Evolutionary conservation across 2,797 vertebrate species (phyloP).

Genomic region (Erpetoichthys calabaricus): DNA sequence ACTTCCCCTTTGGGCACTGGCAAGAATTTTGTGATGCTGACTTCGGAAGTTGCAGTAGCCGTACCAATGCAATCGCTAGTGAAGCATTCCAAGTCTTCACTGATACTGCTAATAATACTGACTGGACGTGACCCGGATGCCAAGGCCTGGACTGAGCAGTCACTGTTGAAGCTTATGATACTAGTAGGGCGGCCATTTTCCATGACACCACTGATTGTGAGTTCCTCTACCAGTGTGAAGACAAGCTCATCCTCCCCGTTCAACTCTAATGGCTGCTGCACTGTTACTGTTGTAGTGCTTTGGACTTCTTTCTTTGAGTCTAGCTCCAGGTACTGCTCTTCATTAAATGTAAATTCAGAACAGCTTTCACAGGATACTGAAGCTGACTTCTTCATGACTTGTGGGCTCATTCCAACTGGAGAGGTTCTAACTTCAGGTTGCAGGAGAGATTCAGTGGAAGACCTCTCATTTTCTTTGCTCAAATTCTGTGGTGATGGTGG

Average conservation of each 20-base stretch:
- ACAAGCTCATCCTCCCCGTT: slow-evolving; percentile 91
- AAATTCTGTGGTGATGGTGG: slow-evolving; percentile 53
- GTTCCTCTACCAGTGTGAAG: slow-evolving; percentile 88
- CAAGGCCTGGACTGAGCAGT: slow-evolving; percentile 58
- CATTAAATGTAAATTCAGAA: slow-evolving; percentile 29
- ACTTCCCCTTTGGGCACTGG: slow-evolving; percentile 50
- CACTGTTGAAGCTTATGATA: slow-evolving; percentile 78
- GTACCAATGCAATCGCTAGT: slow-evolving; percentile 39
- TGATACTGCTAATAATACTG: slow-evolving; percentile 84
- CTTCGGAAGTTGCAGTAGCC: slow-evolving; percentile 39
- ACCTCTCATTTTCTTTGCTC: slow-evolving; percentile 52
- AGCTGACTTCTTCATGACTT: slow-evolving; percentile 63
- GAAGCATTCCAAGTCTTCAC: slow-evolving; percentile 66
- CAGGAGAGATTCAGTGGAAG: slow-evolving; percentile 57
- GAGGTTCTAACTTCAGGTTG: slow-evolving; percentile 70
- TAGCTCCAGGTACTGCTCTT: slow-evolving; percentile 31
- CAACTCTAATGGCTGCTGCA: slow-evolving; percentile 83
- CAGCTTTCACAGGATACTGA: slow-evolving; percentile 32
- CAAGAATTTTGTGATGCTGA: slow-evolving; percentile 46
- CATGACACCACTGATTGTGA: slow-evolving; percentile 73
- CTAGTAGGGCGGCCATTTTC: slow-evolving; percentile 65
- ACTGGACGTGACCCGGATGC: slow-evolving; percentile 67
- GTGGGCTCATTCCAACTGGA: slow-evolving; percentile 82
- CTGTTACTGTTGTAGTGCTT: slow-evolving; percentile 81
- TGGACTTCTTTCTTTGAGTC: slow-evolving; percentile 64